Base-by-base conservation (phyloP, 2,113 vertebrate genomes). In the Falcunculus frontatus region DNA sequence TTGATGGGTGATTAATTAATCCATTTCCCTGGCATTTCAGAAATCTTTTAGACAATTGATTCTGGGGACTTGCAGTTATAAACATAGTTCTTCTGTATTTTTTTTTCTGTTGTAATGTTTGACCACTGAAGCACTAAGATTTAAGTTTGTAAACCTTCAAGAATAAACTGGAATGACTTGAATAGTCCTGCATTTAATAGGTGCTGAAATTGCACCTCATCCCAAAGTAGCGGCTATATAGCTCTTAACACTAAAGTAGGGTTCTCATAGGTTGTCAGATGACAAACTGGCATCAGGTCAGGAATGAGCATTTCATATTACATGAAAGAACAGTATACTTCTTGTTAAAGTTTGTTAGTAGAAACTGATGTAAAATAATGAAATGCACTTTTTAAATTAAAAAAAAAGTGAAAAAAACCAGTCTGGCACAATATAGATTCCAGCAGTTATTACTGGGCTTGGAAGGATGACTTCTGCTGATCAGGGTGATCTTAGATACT, bases 191-290 rank as follows among this genome's bases (percentile, higher is more conserved):
- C 16, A 27, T 47, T 75, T 85, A 46, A 35, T 44, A 42, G n/a
- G 7, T 70, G 23, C 27, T 76, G 30, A 16, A 41, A 76, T 80
- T 63, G 30, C 22, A 72, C 30, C 35, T 26, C 32, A 9, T 72
- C 13, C 25, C 25, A 67, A 0, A 0, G 1, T 39, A 70, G 41
- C 37, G 79, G 16, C 33, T 70, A 1, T 21, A 18, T 3, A 63
- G 23, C 12, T 41, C 11, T 57, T 75, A 41, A 84, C 15, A 76
- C 5, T 19, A 19, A 69, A 41, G 22, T 35, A 41, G 30, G 19
- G 6, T 42, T 87, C 67, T 62, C n/a, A 7, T 35, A 30, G 32
- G 6, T 49, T 62, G 9, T 44, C 70, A 67, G 5, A 46, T 59
- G 15, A 11, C 57, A 83, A 75, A 46, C 3, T 52, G 49, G 64